phyloP scores from a whole-genome alignment of 2,113 vertebrate genomes.

The Bubalus kerabau region DNA sequence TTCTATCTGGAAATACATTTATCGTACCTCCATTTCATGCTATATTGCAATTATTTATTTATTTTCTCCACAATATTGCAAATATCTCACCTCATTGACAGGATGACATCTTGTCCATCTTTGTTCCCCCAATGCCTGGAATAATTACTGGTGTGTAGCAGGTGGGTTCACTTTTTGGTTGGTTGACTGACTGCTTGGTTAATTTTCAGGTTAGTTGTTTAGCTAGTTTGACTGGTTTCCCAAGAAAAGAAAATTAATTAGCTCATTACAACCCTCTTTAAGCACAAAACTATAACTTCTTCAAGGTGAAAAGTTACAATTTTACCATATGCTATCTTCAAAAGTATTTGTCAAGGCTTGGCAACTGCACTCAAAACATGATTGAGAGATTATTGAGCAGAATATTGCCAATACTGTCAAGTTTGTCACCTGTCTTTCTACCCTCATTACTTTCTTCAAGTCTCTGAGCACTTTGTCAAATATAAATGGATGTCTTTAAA shows the following conservation, averaged over 20 bases:
- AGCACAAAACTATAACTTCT: neutral
- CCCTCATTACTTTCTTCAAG: neutral
- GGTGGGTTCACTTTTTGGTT: neutral
- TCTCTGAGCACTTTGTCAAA: neutral
- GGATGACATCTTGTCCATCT: neutral
- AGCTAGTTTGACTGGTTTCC: neutral
- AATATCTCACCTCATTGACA: neutral
- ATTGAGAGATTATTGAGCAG: neutral
- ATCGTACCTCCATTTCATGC: neutral
- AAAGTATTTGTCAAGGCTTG: neutral
- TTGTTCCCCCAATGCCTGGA: neutral
- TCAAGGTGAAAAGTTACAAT: neutral
- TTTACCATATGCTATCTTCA: neutral
- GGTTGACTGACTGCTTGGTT: neutral
- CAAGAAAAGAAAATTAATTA: neutral
- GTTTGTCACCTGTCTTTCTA: neutral
- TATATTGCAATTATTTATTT: neutral
- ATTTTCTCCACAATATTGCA: neutral
- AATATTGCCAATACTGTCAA: neutral
- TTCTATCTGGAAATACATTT: neutral
- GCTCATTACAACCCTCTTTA: neutral
- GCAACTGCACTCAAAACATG: neutral
- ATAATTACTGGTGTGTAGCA: neutral
- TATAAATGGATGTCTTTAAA: neutral
- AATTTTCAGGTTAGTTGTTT: neutral